Conservation (phyloP, 2,113 vertebrate genomes). For the Macrotus californicus region DNA sequence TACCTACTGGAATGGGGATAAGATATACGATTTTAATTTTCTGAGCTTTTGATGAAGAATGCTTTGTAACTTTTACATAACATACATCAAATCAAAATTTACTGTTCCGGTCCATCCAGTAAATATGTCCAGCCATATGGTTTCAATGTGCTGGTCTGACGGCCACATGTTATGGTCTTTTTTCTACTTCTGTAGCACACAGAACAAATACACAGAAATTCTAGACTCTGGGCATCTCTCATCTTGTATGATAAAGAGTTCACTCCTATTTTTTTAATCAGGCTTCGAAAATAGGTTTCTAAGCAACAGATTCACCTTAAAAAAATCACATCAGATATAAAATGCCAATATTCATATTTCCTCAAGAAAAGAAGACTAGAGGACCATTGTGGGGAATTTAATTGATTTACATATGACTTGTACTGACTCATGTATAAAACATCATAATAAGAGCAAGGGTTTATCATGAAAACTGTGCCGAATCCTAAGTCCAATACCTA, state of each 20-base stretch:
- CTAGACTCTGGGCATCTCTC: not conserved
- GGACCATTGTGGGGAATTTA: not conserved
- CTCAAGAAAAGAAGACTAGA: not conserved
- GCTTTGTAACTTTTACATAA: slow-evolving; percentile 63
- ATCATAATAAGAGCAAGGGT: slow-evolving; percentile 44
- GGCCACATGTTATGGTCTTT: not conserved
- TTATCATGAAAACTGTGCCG: slow-evolving; percentile 57
- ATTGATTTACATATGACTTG: slow-evolving; percentile 11
- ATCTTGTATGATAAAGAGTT: not conserved
- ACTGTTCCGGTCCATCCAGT: slow-evolving; percentile 31
- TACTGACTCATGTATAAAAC: slow-evolving; percentile 26
- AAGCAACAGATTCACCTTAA: not conserved
- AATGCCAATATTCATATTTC: not conserved
- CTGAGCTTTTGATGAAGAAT: slow-evolving; percentile 50
- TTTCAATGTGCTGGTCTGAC: slow-evolving; percentile 17
- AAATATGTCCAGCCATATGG: slow-evolving; percentile 57
- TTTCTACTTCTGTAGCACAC: not conserved
- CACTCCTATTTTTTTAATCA: not conserved
- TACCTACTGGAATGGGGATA: slow-evolving; percentile 49
- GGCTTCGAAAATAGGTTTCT: not conserved
- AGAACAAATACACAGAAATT: not conserved
- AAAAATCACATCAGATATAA: not conserved
- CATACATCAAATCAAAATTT: slow-evolving; percentile 62
- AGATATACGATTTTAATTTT: slow-evolving; percentile 80
- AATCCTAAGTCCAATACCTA: slow-evolving; percentile 64